Percentiles rank a stretch among this genome's conserved stretches.
Conservation (phyloP, 2,797 vertebrate genomes). For the Centroberyx gerrardi region DNA sequence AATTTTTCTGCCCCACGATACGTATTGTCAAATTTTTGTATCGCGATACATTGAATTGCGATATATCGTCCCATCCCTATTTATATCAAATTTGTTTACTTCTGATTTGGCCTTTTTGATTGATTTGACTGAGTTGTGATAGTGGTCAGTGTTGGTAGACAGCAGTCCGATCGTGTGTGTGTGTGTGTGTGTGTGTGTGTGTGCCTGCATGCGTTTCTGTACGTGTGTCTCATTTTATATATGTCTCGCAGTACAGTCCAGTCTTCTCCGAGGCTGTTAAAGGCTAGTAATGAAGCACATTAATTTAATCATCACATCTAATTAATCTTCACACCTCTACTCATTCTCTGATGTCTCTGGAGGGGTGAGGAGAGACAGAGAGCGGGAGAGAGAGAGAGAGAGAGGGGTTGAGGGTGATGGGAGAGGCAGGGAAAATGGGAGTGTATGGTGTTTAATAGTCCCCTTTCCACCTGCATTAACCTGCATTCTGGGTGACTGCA, state of each 20-base stretch:
- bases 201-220: neutral
- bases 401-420: neutral
- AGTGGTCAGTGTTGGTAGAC: slow-evolving; percentile 35
- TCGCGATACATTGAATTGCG: too few species aligned
- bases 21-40: too few species aligned
- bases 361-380: slow-evolving; percentile 11
- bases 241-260: slow-evolving; percentile 10
- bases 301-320: slow-evolving; percentile 72
- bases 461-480: slow-evolving; percentile 13
- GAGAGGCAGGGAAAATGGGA: neutral
- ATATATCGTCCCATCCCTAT: too few species aligned
- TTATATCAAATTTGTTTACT: too few species aligned
- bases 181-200: slow-evolving; percentile 2
- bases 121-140: slow-evolving; percentile 4
- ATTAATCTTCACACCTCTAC: slow-evolving; percentile 67
- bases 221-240: slow-evolving; percentile 4
- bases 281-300: slow-evolving; percentile 65
- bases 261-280: slow-evolving; percentile 30
- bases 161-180: neutral
- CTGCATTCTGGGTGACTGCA: slow-evolving; percentile 1
- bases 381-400: neutral
- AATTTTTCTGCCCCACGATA: too few species aligned
- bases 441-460: neutral
- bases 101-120: too few species aligned
- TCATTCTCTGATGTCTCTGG: slow-evolving; percentile 47